These are phyloP conservation scores for Pristionchus pacificus DNA, from an alignment of 1,140 invertebrate genomes.

Conservation along the genomic window DNA sequence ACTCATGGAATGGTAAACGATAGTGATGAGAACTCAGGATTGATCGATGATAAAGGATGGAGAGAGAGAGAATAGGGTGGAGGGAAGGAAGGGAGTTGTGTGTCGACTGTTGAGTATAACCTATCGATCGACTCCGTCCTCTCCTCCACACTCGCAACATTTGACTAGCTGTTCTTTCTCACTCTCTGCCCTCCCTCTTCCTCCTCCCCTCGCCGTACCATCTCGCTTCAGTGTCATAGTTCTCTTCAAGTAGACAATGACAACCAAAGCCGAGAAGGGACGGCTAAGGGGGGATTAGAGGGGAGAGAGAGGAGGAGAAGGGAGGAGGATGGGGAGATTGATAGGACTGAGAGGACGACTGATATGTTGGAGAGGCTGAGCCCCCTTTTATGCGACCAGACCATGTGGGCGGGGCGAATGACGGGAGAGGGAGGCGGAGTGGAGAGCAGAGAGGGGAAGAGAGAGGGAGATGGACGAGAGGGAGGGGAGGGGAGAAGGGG, in stretches of 20 bases:
- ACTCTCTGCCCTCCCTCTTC: no score
- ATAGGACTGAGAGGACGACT: background rate
- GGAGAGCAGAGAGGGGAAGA: background rate
- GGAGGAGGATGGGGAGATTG: background rate
- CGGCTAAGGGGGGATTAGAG: background rate
- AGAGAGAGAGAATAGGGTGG: background rate
- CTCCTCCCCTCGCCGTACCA: background rate
- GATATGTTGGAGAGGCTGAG: background rate
- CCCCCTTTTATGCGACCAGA: no score
- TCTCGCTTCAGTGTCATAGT: conserved; percentile 1
- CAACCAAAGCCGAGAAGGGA: background rate
- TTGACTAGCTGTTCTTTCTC: no score
- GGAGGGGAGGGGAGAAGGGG: background rate
- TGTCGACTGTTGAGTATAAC: no score
- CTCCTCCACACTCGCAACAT: no score
- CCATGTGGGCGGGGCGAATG: background rate
- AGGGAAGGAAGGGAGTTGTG: no score
- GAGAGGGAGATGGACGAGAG: background rate
- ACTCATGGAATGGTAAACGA: no score
- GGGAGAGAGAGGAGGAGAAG: background rate
- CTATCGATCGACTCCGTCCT: no score
- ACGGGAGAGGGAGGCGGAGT: background rate
- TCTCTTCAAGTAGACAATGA: background rate
- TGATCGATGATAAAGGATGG: background rate
- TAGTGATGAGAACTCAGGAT: no score